Evolutionary conservation across 2,888 invertebrate species (phyloP).

Genomic region (Dynastes maya): DNA sequence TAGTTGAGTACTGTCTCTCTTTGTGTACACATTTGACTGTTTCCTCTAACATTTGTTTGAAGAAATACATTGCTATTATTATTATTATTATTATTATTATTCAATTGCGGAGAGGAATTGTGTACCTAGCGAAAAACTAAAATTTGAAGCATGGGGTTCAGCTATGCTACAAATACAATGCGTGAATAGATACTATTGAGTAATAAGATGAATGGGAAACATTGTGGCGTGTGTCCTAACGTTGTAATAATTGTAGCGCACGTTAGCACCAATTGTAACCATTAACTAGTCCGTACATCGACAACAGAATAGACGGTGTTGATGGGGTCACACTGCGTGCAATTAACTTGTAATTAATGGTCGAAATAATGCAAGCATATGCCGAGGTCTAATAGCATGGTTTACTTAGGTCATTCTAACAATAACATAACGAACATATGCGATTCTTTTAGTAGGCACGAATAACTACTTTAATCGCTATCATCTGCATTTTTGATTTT

Average conservation of each 20-base stretch:
- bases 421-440: not conserved
- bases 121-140: not conserved
- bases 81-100: not conserved
- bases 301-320: not conserved
- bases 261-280: not conserved
- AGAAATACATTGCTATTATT: no score
- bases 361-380: not conserved
- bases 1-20: no score
- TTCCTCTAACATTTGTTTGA: no score
- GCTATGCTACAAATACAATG: not conserved
- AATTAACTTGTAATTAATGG: slow-evolving; percentile 8
- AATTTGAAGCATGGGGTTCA: not conserved
- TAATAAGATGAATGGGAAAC: not conserved
- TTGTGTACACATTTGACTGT: no score
- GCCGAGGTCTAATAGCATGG: not conserved
- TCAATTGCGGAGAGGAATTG: not conserved
- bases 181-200: not conserved
- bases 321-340: not conserved
- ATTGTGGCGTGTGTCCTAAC: not conserved
- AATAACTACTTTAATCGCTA: no score
- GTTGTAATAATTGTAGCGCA: slow-evolving; percentile 3
- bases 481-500: no score
- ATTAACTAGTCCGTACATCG: not conserved
- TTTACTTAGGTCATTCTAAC: not conserved
- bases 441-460: not conserved